A percentile compares a stretch with the other conserved stretches of the same genome.
Conservation (phyloP, 2,888 invertebrate genomes). For the Brachyptera putata region DNA sequence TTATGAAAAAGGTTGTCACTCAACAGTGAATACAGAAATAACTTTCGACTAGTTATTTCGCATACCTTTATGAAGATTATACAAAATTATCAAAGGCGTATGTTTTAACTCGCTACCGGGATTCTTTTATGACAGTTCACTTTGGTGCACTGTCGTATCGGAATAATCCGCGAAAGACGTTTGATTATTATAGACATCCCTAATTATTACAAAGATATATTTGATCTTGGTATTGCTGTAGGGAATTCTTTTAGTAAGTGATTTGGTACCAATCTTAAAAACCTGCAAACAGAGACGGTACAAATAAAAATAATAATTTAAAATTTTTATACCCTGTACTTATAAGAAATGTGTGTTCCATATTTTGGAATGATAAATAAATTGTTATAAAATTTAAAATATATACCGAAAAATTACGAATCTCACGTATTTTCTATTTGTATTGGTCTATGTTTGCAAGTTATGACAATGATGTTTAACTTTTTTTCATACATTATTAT, state of each 20-base stretch:
- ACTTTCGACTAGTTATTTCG: no score
- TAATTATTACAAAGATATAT: conserved; percentile 23
- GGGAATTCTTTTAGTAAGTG: conserved; percentile 7
- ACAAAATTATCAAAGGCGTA: no score
- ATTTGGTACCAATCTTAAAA: conserved; percentile 10
- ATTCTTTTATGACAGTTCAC: no score
- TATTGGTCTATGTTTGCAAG: not conserved
- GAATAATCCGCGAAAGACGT: no score
- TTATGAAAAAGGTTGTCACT: no score
- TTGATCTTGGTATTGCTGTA: conserved; percentile 23
- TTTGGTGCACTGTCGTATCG: no score
- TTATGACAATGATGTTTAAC: not conserved
- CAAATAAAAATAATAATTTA: not conserved
- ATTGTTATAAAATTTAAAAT: not conserved
- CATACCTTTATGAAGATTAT: no score
- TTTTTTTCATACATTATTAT: not conserved
- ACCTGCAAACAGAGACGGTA: conserved; percentile 11
- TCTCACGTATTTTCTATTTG: not conserved
- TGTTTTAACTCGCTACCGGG: no score
- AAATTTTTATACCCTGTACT: not conserved
- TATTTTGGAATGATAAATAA: not conserved
- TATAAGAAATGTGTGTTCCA: no score
- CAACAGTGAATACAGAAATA: no score
- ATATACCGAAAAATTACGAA: not conserved
- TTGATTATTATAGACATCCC: no score